Percentiles rank a stretch among this genome's conserved stretches.
phyloP scores from a whole-genome alignment of 2,113 vertebrate species.

The Mirounga angustirostris region DNA sequence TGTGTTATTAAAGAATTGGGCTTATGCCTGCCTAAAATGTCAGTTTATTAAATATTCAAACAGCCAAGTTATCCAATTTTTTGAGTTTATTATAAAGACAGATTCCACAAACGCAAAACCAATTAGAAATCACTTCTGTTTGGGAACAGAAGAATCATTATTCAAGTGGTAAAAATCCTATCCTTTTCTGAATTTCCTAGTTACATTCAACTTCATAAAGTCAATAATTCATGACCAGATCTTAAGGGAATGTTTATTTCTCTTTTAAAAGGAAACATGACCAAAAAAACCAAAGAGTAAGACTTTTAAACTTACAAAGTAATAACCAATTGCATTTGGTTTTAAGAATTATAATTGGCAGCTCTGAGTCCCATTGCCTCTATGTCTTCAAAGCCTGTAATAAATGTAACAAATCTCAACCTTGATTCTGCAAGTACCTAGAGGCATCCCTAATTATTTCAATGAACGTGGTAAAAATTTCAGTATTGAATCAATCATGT shows the following conservation, averaged over 20 bases:
- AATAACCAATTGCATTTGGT: constrained; percentile 27
- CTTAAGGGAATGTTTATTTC: constrained; percentile 61
- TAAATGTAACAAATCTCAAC: constrained; percentile 33
- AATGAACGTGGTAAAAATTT: constrained; percentile 30
- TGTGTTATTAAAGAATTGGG: not conserved
- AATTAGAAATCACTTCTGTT: constrained; percentile 62
- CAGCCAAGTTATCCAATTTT: constrained; percentile 53
- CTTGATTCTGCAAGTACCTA: constrained; percentile 58
- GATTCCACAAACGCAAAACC: constrained; percentile 60
- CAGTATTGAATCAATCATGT: constrained; percentile 12
- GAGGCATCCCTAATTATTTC: constrained; percentile 2
- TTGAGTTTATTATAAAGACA: constrained; percentile 57
- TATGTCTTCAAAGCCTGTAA: not conserved
- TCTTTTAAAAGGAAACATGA: constrained; percentile 55
- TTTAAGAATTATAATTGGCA: constrained; percentile 48
- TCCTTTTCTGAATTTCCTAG: constrained; percentile 50
- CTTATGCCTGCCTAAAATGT: constrained; percentile 57
- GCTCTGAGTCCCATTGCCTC: not conserved
- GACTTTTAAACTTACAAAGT: constrained; percentile 41
- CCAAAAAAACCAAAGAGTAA: constrained; percentile 31
- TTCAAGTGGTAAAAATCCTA: not conserved
- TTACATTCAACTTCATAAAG: constrained; percentile 61
- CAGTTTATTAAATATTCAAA: constrained; percentile 64
- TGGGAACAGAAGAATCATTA: constrained; percentile 57
- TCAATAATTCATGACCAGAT: constrained; percentile 47